phyloP scores from a whole-genome alignment of 2,888 invertebrate species.

The Campoletis raptor region DNA sequence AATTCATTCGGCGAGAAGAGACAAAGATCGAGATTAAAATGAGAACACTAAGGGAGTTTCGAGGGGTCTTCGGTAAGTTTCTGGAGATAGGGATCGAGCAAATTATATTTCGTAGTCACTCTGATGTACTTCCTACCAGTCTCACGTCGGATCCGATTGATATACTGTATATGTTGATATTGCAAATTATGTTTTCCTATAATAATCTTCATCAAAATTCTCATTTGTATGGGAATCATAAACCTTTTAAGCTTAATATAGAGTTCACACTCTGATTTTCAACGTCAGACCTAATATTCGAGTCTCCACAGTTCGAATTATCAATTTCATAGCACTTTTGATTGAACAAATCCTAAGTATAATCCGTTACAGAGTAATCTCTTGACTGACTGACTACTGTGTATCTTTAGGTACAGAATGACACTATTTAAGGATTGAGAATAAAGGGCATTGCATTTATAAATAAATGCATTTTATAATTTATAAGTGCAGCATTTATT shows the following conservation, averaged over 20 bases:
- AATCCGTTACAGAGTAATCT: neutral
- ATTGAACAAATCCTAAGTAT: neutral
- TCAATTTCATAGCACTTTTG: neutral
- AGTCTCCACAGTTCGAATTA: neutral
- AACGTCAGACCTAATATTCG: neutral
- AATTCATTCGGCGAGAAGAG: constrained; percentile 48
- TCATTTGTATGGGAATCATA: neutral
- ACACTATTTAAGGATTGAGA: neutral
- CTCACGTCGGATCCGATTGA: neutral
- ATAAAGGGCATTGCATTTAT: too few species aligned
- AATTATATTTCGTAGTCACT: constrained; percentile 44
- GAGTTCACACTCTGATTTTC: neutral
- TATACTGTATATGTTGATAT: neutral
- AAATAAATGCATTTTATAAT: too few species aligned
- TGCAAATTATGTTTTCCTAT: neutral
- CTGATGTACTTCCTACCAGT: constrained; percentile 1
- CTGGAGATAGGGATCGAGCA: constrained; percentile 17
- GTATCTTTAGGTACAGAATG: neutral
- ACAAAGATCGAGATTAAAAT: constrained; percentile 46
- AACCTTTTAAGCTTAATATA: neutral
- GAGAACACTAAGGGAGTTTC: constrained; percentile 24
- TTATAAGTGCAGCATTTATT: too few species aligned
- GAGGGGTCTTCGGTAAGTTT: constrained; percentile 27
- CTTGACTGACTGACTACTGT: neutral
- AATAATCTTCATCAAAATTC: neutral